phyloP scores from a whole-genome alignment of 2,888 invertebrate genomes.

The Kuschelorhynchus macadamiae region DNA sequence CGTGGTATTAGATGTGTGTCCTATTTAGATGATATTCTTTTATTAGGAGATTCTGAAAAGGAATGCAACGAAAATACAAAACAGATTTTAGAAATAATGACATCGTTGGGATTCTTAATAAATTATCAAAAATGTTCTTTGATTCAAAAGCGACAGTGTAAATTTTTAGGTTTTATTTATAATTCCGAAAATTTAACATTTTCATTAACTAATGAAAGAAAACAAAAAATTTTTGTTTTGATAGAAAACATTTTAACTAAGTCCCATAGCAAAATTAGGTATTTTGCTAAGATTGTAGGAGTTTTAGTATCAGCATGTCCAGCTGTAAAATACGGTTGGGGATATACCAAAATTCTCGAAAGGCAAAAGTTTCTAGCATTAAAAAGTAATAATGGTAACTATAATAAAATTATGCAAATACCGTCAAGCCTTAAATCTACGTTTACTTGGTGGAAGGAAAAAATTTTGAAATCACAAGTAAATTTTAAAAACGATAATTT shows the following conservation, averaged over 20 bases:
- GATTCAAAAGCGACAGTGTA: constrained; percentile 21
- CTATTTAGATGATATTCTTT: too few species aligned
- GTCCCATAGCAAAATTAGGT: background rate
- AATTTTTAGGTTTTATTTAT: constrained; percentile 49
- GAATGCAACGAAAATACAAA: too few species aligned
- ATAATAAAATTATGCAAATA: background rate
- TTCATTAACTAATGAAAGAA: background rate
- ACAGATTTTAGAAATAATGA: constrained; percentile 12
- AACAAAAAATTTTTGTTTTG: background rate
- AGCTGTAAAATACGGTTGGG: background rate
- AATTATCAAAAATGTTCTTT: constrained; percentile 49
- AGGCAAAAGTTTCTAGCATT: background rate
- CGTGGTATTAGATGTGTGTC: too few species aligned
- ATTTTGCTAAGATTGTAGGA: background rate
- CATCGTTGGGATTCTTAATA: constrained; percentile 49
- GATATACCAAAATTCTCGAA: background rate
- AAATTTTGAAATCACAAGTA: background rate
- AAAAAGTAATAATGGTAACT: background rate
- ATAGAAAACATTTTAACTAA: background rate
- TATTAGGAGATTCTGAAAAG: too few species aligned
- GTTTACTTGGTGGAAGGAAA: constrained; percentile 9
- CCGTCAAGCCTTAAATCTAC: background rate
- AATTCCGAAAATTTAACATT: constrained; percentile 12
- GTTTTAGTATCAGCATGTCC: background rate
- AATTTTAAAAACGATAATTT: constrained; percentile 32